phyloP scores from a whole-genome alignment of 2,888 invertebrate genomes.

The Dichetophora obliterata region DNA sequence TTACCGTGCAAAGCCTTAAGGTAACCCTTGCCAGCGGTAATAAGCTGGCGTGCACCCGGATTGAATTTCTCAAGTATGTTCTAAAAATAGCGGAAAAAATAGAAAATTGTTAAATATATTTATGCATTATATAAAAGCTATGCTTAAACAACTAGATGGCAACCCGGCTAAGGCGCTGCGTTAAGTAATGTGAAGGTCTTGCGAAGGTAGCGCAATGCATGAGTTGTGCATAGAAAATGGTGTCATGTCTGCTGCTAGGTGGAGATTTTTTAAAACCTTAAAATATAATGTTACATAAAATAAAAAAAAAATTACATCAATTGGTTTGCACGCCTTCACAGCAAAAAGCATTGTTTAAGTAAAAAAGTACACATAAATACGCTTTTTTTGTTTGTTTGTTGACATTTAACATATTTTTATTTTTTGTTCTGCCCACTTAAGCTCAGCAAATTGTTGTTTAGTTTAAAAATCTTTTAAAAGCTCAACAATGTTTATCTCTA shows the following conservation, averaged over 20 bases:
- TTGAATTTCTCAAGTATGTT: conserved; percentile 97
- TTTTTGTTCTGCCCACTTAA: too few species aligned
- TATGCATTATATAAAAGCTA: not conserved
- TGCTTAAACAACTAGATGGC: not conserved
- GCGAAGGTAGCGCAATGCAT: not conserved
- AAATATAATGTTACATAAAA: too few species aligned
- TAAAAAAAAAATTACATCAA: too few species aligned
- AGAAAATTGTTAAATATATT: not conserved
- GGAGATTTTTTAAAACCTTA: too few species aligned
- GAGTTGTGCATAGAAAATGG: not conserved
- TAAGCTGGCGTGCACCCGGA: conserved; percentile 93
- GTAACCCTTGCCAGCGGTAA: conserved; percentile 93
- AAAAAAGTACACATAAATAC: too few species aligned
- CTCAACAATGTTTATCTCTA: too few species aligned
- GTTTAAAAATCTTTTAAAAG: too few species aligned
- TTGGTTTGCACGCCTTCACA: too few species aligned
- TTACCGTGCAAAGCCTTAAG: conserved; percentile 94
- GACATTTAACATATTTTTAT: too few species aligned
- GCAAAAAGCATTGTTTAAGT: too few species aligned
- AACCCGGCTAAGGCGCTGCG: not conserved
- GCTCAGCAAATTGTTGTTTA: too few species aligned
- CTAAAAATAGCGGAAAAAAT: conserved; percentile 75
- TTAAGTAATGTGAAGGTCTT: not conserved
- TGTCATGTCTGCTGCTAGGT: not conserved
- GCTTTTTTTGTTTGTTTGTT: too few species aligned